Evolutionary conservation across 92 coral and sea anemone genomes (phyloP), one percentile per base, ranked within the genome.

Genomic region (Phymanthus crucifer): DNA sequence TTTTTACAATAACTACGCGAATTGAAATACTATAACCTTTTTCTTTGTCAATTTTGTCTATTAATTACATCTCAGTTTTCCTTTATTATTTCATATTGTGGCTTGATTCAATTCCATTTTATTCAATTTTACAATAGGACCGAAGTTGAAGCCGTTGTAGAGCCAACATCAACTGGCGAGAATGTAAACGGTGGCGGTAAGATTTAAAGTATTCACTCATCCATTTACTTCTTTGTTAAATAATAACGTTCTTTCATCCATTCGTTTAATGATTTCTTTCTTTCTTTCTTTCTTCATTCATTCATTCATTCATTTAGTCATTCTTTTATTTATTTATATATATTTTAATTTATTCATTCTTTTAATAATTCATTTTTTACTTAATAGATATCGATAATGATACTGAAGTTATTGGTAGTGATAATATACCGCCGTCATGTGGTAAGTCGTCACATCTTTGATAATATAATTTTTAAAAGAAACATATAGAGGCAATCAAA

Each of bases 101-200:
- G 6, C 56, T 47, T 47, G 56, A 47, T 47, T 47, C 10, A 47
- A 47, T n/a, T n/a, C n/a, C n/a, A 47, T 47, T 47, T 47, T 47
- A 47, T 47, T 47, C 8, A 3, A 37, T 37, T 37, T 37, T 37
- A 37, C 40, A 37, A 37, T 37, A 47, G 56, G 56, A 47, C 56
- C 56, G 56, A 47, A 47, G 56, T 47, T 47, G 56, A 47, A 47
- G 56, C 56, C 56, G 56, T 47, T 47, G 56, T 47, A 19, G 56
- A 47, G 56, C 56, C 56, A 47, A 47, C 56, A 47, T 47, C 56
- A 47, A 47, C 56, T 47, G 56, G 16, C 56, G 21, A 47, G 56
- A 47, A 47, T 47, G 56, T 47, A 47, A 47, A 47, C 56, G 56
- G 14, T 47, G 56, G 56, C 6, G 18, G 56, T 47, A 10, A 47